Conservation (phyloP, 1,140 invertebrate genomes). For the Drosophila prosaltans region DNA sequence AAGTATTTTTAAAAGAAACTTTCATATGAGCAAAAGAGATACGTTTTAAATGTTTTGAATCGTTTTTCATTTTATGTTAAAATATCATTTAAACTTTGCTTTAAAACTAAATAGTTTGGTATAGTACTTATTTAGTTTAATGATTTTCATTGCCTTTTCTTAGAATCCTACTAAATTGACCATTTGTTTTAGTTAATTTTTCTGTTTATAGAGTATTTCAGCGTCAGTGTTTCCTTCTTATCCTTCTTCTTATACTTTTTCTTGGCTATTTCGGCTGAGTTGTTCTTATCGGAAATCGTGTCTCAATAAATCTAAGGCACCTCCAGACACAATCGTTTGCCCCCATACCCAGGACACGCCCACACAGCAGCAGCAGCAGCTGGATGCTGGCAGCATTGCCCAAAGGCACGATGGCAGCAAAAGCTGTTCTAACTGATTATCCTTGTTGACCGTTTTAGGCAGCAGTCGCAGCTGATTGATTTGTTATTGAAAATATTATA, state of each 20-base stretch:
- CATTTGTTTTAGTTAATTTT: background rate
- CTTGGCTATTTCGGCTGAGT: conserved; percentile 33
- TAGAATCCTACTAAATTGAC: background rate
- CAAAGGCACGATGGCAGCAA: conserved; percentile 20
- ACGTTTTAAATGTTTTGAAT: too few species aligned
- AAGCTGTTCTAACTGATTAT: conserved; percentile 72
- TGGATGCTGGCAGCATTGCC: conserved; percentile 32
- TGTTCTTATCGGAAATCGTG: conserved; percentile 73
- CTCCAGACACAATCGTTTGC: conserved; percentile 24
- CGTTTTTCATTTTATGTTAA: too few species aligned
- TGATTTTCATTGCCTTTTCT: too few species aligned
- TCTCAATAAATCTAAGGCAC: conserved; percentile 73
- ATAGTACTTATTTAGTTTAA: too few species aligned
- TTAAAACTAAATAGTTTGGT: too few species aligned
- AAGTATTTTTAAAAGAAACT: too few species aligned
- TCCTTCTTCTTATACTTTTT: background rate
- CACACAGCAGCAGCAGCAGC: conserved; percentile 4
- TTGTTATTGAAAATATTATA: conserved; percentile 79
- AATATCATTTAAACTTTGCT: too few species aligned
- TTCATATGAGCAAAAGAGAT: too few species aligned
- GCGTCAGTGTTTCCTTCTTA: background rate
- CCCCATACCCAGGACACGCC: conserved; percentile 6
- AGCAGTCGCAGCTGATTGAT: conserved; percentile 73
- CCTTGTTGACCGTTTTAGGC: conserved; percentile 62
- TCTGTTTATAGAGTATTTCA: conserved; percentile 19